Evolutionary conservation across 2,797 vertebrate species (phyloP), one percentile per base, ranked within the genome.

Genomic region (Loriculus beryllinus): DNA sequence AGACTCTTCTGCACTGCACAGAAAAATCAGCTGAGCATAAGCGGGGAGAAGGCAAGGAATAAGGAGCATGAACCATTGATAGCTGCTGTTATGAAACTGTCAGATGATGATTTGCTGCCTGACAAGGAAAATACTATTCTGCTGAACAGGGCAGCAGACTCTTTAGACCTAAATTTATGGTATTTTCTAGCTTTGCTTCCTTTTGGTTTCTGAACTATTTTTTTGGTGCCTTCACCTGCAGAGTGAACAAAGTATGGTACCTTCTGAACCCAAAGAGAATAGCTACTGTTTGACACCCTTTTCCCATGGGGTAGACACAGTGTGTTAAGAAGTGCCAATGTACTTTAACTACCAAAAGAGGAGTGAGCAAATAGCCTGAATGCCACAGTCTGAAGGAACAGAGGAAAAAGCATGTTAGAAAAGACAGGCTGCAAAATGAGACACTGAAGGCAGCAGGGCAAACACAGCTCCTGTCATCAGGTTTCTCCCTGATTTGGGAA

Each of bases 401-500:
- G 26, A 83, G 45, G 45, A 76, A 26, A 67, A 92, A 92, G 33
- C 76, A 5, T 20, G 9, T 70, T 64, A 51, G 37, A 88, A 90
- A 96, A 89, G 78, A 84, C 74, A 90, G 60, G 72, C 25, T 78
- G 35, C 31, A 86, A 75, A 92, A 48, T 57, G 84, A 92, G 77
- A 76, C 11, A 29, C 23, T 42, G 48, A 77, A 86, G 23, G 71
- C 52, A 95, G 60, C 29, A 78, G 79, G 93, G 74, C 43, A 89
- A 92, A 92, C 60, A 71, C 54, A 70, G 51, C 52, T 88, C 62
- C 54, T 94, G 82, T 82, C 56, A 31, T 74, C 85, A 52, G 56
- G 21, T 69, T 95, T 93, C 69, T 96, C 64, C 33, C 79, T 96
- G 74, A 70, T 82, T 45, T 79, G 47, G 51, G 84, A 69, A 86